Evolutionary conservation across 2,888 invertebrate species (phyloP).

Genomic region (Acleris emargana): DNA sequence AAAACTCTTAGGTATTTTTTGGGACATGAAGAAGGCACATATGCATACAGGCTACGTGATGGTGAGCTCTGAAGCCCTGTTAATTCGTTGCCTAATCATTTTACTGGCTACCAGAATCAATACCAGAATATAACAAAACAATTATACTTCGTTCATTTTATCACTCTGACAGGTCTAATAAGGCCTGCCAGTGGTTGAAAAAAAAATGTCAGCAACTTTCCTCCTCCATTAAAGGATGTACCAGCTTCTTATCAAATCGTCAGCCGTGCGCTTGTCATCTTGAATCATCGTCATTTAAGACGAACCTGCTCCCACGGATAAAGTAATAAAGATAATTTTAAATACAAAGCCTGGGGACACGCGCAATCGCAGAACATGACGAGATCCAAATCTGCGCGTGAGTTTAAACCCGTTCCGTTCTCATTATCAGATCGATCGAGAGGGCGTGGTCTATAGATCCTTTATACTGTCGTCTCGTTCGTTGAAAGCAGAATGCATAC

Average conservation of each 20-base stretch:
- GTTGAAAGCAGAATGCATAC: background rate
- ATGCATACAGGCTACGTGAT: too few species aligned
- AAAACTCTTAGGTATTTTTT: too few species aligned
- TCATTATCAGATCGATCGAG: slow-evolving; percentile 39
- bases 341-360: slow-evolving; percentile 33
- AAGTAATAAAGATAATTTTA: slow-evolving; percentile 36
- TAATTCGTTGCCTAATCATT: too few species aligned
- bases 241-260: background rate
- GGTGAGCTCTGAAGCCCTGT: too few species aligned
- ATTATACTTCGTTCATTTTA: too few species aligned
- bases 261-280: slow-evolving; percentile 18
- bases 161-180: too few species aligned
- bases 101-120: too few species aligned
- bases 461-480: slow-evolving; percentile 17
- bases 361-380: slow-evolving; percentile 35
- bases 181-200: too few species aligned
- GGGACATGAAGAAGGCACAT: too few species aligned
- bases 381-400: slow-evolving; percentile 33
- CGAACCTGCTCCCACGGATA: slow-evolving; percentile 30
- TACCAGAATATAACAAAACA: too few species aligned
- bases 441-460: slow-evolving; percentile 37
- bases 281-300: slow-evolving; percentile 25
- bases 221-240: background rate
- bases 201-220: too few species aligned
- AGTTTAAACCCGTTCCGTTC: slow-evolving; percentile 25